phyloP scores from a whole-genome alignment of 2,113 vertebrate genomes.

The Chlorodrepanis virens region DNA sequence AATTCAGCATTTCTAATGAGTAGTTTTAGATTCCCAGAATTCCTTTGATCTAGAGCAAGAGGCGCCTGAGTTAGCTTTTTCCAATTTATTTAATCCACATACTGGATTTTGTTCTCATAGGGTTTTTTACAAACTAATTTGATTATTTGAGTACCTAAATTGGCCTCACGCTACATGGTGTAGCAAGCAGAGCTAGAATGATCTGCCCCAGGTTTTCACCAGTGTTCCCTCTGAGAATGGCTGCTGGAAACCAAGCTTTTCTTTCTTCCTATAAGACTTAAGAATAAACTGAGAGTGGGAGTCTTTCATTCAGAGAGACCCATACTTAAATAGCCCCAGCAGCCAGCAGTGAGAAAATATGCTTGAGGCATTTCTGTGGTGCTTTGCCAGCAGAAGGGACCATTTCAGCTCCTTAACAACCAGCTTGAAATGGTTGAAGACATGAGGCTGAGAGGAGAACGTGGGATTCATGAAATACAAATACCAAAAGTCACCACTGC shows the following conservation, averaged over 20 bases:
- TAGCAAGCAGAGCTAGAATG: neutral
- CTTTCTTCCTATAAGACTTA: neutral
- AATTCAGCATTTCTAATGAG: neutral
- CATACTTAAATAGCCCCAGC: neutral
- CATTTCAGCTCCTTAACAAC: neutral
- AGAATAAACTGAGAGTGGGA: neutral
- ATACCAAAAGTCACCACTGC: neutral
- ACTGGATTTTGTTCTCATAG: neutral
- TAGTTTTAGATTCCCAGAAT: neutral
- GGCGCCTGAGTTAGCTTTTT: neutral
- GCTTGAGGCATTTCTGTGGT: neutral
- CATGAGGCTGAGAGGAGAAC: neutral
- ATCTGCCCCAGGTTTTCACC: neutral
- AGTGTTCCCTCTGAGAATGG: neutral
- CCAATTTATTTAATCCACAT: neutral
- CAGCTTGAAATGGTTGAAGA: neutral
- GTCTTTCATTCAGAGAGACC: neutral
- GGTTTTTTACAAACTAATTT: neutral
- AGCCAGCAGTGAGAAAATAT: neutral
- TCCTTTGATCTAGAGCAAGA: neutral
- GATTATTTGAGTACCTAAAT: neutral
- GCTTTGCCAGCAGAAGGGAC: neutral
- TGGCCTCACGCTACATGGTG: fast-evolving
- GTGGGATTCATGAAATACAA: neutral
- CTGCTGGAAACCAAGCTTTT: neutral